Conservation (phyloP, 1,140 invertebrate species). For the Zaprionus camerounensis region DNA sequence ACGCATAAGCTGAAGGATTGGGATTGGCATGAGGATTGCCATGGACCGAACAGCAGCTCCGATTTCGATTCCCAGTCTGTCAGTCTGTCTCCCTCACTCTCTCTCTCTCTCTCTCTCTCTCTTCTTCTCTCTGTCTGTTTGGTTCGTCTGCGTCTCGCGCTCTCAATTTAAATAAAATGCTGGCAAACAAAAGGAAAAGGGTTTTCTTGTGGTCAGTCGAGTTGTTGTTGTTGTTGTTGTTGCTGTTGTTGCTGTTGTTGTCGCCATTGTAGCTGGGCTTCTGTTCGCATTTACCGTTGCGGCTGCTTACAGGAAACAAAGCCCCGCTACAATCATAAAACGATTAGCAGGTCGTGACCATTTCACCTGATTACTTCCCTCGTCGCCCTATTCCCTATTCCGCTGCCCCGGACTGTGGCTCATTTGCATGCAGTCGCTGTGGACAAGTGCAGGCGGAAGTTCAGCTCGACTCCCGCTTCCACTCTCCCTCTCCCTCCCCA, state of each 20-base stretch:
- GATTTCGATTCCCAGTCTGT: neutral
- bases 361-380: conserved; percentile 73
- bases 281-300: conserved; percentile 56
- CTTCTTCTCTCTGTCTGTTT: neutral
- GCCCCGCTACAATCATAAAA: conserved; percentile 82
- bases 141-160: neutral
- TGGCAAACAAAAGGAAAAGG: conserved; percentile 61
- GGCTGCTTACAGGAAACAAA: conserved; percentile 68
- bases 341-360: conserved; percentile 81
- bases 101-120: neutral
- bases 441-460: conserved; percentile 56
- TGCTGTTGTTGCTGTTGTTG: conserved; percentile 1
- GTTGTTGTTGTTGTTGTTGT: neutral
- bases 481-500: neutral
- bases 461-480: conserved; percentile 21
- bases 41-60: conserved; percentile 9
- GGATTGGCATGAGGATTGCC: conserved; percentile 28
- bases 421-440: conserved; percentile 64
- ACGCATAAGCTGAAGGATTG: conserved; percentile 67
- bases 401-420: conserved; percentile 21
- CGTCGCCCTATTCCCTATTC: neutral
- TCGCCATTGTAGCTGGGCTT: conserved; percentile 1
- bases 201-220: conserved; percentile 21
- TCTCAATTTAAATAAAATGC: conserved; percentile 78
- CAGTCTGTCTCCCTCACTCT: neutral